Evolutionary conservation across 2,888 invertebrate genomes (phyloP), one percentile per base, ranked within the genome.

Genomic region (Pandemis corylana): DNA sequence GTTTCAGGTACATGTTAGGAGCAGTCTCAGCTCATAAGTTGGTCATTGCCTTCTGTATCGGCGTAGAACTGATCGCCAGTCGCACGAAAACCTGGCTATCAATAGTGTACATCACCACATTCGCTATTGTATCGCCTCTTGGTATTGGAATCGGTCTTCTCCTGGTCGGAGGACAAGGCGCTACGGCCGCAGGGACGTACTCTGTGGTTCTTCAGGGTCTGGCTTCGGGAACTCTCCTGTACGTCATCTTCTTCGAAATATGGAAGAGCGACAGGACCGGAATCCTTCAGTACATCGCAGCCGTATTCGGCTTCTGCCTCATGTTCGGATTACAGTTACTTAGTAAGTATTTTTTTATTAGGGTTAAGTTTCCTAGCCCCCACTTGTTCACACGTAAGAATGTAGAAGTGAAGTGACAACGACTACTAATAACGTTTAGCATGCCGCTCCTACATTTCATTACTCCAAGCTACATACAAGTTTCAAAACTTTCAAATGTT

Each of bases 191-290:
- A 1, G 96, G 95, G 28, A 92, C 97, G 7, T 93, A 95, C 15
- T 96, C 96, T 0, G 96, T 96, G 61, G 93, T 97, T 12, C 89
- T 96, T 13, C 97, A 99, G 94, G 98, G 98, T 4, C 91, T 99
- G 75, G 99, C 99, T 0, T 97, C 97, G 64, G 99, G 99, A 13
- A 99, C 99, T 0, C 95, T 99, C 62, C 93, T 99, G 5, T 99
- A 99, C 92, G 98, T 99, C 15, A 98, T 99, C n/a, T 99, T 99
- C 94, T 99, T 99, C 89, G 99, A 99, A 92, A 97, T 99, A 71
- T 95, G 99, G 82, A 94, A 92, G 80, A 89, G 90, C 65, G 93
- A 94, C 74, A 87, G 94, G 76, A 86, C 91, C 13, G 97, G 97
- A 7, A 89, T 97, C 36, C 83, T 95, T 42, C 96, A 97, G 78